These are phyloP conservation scores for Hetaerina americana DNA, from an alignment of 1,140 invertebrate species.

Conservation along the genomic window DNA sequence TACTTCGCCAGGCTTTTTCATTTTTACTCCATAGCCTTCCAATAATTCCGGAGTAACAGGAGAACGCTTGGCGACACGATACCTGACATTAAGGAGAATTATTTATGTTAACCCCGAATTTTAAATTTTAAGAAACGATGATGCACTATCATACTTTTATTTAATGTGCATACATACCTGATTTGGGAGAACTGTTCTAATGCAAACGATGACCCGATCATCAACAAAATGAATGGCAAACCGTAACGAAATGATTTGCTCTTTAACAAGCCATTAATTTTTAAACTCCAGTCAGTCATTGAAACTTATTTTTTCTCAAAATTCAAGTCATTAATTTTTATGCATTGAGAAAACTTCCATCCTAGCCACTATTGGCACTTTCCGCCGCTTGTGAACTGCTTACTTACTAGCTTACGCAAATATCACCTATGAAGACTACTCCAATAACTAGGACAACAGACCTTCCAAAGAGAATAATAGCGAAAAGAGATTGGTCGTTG, in stretches of 20 bases:
- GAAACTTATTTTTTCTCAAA: no score
- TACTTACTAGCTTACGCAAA: no score
- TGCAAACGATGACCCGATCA: conserved; percentile 53
- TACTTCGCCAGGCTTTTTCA: conserved; percentile 48
- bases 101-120: no score
- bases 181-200: conserved; percentile 52
- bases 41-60: conserved; percentile 44
- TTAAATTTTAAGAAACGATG: no score
- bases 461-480: no score
- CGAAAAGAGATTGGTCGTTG: no score
- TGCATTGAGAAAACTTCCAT: no score
- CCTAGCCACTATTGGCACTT: no score
- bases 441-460: no score
- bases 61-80: conserved; percentile 47
- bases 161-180: conserved; percentile 32
- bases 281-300: not conserved
- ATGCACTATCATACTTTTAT: not conserved
- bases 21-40: conserved; percentile 44
- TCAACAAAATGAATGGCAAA: conserved; percentile 49
- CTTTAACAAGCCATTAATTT: not conserved
- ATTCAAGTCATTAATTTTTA: no score
- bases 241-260: conserved; percentile 38
- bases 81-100: conserved; percentile 35
- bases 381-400: no score
- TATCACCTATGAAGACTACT: no score